phyloP scores from a whole-genome alignment of 2,888 invertebrate genomes.

The Periphyllus acericola region DNA sequence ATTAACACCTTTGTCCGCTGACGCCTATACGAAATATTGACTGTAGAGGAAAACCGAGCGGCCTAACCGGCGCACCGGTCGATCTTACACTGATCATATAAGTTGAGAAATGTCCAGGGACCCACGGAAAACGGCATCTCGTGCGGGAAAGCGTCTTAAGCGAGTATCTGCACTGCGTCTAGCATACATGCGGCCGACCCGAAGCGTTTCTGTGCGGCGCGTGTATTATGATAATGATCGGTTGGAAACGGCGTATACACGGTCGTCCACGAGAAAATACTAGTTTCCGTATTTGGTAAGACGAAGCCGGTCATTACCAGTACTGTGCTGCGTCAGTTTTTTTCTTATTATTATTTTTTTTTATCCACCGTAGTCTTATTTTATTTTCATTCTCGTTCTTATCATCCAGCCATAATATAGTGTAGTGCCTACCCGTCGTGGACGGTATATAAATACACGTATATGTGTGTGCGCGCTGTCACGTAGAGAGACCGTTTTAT shows the following conservation, averaged over 20 bases:
- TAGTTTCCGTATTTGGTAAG: slow-evolving; percentile 58
- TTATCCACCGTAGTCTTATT: background rate
- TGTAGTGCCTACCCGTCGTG: background rate
- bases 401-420: background rate
- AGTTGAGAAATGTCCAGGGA: too few relatives aligned
- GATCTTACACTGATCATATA: too few relatives aligned
- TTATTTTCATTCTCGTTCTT: background rate
- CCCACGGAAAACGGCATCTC: too few relatives aligned
- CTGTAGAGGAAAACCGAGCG: too few relatives aligned
- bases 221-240: slow-evolving; percentile 49
- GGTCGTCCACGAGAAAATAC: slow-evolving; percentile 46
- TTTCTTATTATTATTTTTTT: background rate
- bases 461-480: background rate
- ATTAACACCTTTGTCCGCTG: too few relatives aligned
- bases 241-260: slow-evolving; percentile 13
- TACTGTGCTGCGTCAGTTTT: slow-evolving; percentile 9
- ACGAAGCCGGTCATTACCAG: slow-evolving; percentile 56
- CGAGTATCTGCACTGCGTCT: too few relatives aligned
- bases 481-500: background rate
- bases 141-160: too few relatives aligned
- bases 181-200: background rate
- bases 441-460: too few relatives aligned
- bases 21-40: too few relatives aligned
- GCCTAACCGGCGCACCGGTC: too few relatives aligned
- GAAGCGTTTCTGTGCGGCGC: background rate